A percentile compares a stretch with the other conserved stretches of the same genome.
phyloP scores from a whole-genome alignment of 2,888 invertebrate genomes.

The Dugesia japonica region DNA sequence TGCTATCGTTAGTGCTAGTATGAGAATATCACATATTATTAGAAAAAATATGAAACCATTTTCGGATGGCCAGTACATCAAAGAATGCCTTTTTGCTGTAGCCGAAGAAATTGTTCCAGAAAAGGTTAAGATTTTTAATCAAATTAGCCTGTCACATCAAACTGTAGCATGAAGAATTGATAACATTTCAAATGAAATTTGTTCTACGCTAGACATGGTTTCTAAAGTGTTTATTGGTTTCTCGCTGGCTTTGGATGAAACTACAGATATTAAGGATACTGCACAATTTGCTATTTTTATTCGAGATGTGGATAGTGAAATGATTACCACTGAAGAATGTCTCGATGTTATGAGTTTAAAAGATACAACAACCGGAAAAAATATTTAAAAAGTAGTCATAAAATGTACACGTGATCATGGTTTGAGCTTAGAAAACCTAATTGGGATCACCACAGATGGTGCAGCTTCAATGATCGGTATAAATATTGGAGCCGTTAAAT shows the following conservation, averaged over 20 bases:
- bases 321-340: neutral
- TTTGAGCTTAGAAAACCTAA: neutral
- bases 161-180: neutral
- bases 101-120: too few relatives aligned
- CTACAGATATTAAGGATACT: neutral
- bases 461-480: neutral
- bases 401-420: neutral
- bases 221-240: neutral
- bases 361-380: neutral
- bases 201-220: neutral
- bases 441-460: neutral
- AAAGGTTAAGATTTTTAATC: too few relatives aligned
- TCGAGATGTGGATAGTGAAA: neutral
- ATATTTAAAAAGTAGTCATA: neutral
- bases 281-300: slow-evolving; percentile 12
- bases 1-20: too few relatives aligned
- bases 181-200: neutral
- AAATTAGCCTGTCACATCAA: too few relatives aligned
- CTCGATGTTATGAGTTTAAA: neutral
- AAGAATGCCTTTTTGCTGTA: too few relatives aligned
- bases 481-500: neutral
- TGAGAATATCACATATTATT: too few relatives aligned
- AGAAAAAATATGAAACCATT: too few relatives aligned
- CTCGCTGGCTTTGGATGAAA: neutral
- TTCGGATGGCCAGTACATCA: too few relatives aligned